Conservation (phyloP, 2,113 vertebrate genomes). For the Geococcyx californianus region DNA sequence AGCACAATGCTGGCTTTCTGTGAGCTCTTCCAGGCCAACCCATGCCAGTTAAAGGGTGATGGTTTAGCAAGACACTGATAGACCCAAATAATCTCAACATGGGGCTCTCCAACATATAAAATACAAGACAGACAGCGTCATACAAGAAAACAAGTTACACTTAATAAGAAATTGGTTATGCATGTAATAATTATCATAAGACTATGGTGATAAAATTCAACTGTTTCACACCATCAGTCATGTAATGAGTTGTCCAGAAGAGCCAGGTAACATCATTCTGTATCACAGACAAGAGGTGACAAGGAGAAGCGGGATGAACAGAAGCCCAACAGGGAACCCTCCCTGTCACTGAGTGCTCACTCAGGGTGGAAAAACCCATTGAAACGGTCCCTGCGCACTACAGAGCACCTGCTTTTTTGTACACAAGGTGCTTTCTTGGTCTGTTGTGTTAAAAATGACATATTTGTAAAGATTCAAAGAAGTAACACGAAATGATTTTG, state of each 20-base stretch:
- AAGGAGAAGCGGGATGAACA: too few relatives aligned
- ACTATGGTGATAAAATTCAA: not conserved
- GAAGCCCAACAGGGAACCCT: not conserved
- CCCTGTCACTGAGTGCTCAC: rapidly evolving
- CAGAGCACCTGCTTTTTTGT: too few relatives aligned
- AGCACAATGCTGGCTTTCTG: too few relatives aligned
- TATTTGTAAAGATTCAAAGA: too few relatives aligned
- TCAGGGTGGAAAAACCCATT: rapidly evolving
- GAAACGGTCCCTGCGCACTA: rapidly evolving
- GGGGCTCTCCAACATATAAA: not conserved
- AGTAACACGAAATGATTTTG: rapidly evolving
- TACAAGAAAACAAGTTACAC: too few relatives aligned
- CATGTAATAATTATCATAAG: not conserved
- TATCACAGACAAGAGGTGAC: rapidly evolving
- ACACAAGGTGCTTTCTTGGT: rapidly evolving
- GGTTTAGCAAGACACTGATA: not conserved
- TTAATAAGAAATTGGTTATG: not conserved
- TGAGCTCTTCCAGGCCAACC: not conserved
- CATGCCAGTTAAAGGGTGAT: rapidly evolving
- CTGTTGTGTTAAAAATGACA: not conserved
- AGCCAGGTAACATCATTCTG: rapidly evolving
- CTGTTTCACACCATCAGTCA: not conserved
- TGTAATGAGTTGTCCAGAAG: not conserved
- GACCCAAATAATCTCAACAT: not conserved
- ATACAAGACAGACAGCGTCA: not conserved